phyloP scores from a whole-genome alignment of 1,140 invertebrate species.

The Zaprionus tsacasi region DNA sequence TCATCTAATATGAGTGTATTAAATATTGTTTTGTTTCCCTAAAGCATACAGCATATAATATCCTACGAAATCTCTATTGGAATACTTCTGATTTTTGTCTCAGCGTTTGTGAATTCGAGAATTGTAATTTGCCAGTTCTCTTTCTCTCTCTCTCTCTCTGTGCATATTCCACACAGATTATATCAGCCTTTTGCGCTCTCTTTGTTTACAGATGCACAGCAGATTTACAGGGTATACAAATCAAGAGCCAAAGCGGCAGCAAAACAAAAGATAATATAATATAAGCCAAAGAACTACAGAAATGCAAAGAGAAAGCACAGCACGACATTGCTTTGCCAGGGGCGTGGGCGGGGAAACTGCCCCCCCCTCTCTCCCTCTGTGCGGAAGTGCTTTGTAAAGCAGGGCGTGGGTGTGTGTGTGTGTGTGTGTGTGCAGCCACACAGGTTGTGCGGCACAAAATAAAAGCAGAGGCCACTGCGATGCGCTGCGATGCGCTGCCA shows the following conservation, averaged over 20 bases:
- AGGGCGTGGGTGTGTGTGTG: background rate
- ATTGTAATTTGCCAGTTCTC: background rate
- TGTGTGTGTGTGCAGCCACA: background rate
- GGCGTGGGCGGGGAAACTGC: background rate
- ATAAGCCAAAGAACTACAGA: constrained; percentile 31
- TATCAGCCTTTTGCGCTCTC: background rate
- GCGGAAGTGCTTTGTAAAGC: background rate
- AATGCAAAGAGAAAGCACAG: constrained; percentile 39
- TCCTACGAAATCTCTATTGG: no score
- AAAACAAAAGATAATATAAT: constrained; percentile 52
- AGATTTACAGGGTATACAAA: constrained; percentile 1
- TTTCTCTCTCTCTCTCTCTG: background rate
- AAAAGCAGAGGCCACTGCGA: background rate
- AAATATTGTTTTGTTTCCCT: no score
- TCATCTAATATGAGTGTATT: no score
- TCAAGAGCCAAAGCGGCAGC: constrained; percentile 10
- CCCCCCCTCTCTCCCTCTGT: background rate
- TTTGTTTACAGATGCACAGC: constrained; percentile 1
- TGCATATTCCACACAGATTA: constrained; percentile 1
- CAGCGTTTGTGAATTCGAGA: background rate
- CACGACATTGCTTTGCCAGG: background rate
- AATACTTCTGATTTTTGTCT: no score
- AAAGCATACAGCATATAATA: no score
- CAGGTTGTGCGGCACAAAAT: background rate
- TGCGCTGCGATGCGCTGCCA: background rate